Evolutionary conservation across 53 echinoderm and acorn worm species (phyloP).

Genomic region (Holothuria leucospilota): DNA sequence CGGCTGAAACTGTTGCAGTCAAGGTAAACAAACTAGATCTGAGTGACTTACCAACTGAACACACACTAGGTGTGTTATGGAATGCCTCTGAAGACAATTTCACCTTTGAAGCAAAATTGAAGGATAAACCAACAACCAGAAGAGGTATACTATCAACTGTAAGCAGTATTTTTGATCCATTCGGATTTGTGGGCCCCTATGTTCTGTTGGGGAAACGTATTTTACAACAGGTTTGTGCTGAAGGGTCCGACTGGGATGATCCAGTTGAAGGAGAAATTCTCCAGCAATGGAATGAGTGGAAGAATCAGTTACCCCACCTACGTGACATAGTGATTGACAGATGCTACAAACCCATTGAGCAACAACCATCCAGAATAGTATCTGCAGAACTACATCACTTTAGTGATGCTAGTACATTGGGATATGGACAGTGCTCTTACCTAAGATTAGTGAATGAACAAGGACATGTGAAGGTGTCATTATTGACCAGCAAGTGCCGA

Average conservation of each 20-base stretch:
- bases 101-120: slow-evolving; percentile 65
- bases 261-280: slow-evolving; percentile 33
- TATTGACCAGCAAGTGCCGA: slow-evolving; percentile 60
- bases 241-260: slow-evolving; percentile 57
- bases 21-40: slow-evolving; percentile 35
- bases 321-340: slow-evolving; percentile 35
- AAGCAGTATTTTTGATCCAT: slow-evolving; percentile 64
- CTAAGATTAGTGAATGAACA: slow-evolving; percentile 52
- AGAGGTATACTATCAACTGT: slow-evolving; percentile 65
- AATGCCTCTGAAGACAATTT: slow-evolving; percentile 66
- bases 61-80: slow-evolving; percentile 72
- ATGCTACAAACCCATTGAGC: slow-evolving; percentile 48
- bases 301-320: slow-evolving; percentile 23
- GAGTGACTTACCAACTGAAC: slow-evolving; percentile 51
- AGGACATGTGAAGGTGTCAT: slow-evolving; percentile 31
- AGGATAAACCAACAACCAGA: slow-evolving; percentile 67
- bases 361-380: slow-evolving; percentile 10
- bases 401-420: slow-evolving; percentile 63
- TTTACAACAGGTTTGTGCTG: slow-evolving; percentile 44
- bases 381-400: slow-evolving; percentile 58
- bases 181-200: slow-evolving; percentile 41
- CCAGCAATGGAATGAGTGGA: slow-evolving; percentile 56
- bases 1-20: slow-evolving; percentile 37
- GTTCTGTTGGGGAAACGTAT: slow-evolving; percentile 39
- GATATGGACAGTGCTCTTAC: slow-evolving; percentile 75